phyloP scores from a whole-genome alignment of 2,888 invertebrate genomes.

The Campopleginae sp. region DNA sequence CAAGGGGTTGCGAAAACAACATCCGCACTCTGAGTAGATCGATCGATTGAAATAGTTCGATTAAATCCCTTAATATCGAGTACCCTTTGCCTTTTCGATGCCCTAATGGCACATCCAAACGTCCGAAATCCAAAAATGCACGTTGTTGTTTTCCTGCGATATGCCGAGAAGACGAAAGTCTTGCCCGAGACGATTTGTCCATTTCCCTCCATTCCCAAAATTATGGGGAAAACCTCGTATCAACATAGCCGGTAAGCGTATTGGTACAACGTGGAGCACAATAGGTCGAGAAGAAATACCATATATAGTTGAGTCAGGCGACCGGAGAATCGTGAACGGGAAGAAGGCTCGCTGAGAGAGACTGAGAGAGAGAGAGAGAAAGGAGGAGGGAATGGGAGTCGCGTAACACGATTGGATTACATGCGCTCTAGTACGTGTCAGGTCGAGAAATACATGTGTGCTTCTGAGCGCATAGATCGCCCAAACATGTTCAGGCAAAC shows the following conservation, averaged over 20 bases:
- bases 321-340: conserved; percentile 33
- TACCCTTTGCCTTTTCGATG: no score
- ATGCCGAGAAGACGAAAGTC: no score
- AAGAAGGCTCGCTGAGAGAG: conserved; percentile 52
- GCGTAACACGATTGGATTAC: conserved; percentile 68
- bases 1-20: conserved; percentile 22
- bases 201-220: neutral
- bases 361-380: conserved; percentile 43
- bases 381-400: conserved; percentile 46
- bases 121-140: neutral
- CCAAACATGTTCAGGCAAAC: conserved; percentile 22
- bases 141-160: neutral
- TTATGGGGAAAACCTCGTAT: conserved; percentile 1
- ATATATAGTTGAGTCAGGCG: conserved; percentile 17
- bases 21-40: neutral
- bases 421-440: conserved; percentile 60
- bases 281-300: conserved; percentile 20
- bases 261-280: conserved; percentile 38
- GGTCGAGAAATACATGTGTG: conserved; percentile 63
- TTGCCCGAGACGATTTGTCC: neutral
- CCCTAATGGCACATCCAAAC: neutral
- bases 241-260: conserved; percentile 9
- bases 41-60: neutral
- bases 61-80: no score
- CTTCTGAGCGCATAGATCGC: conserved; percentile 39